Percentiles rank a stretch among this genome's conserved stretches.
Evolutionary conservation across 2,888 invertebrate genomes (phyloP).

Genomic region (Tachina fera): DNA sequence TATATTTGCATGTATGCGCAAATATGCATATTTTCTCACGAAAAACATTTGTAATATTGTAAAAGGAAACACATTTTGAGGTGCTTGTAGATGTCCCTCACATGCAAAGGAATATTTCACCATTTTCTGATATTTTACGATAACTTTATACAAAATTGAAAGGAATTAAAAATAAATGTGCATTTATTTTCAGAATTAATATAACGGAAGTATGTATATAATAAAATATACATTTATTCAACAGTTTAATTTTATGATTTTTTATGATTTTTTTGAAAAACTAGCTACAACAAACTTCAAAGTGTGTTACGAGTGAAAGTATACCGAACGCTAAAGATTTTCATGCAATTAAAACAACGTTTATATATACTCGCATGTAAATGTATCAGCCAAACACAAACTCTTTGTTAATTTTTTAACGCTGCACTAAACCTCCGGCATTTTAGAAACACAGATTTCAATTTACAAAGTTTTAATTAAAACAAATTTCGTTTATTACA

Average conservation of each 20-base stretch:
- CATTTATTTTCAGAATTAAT: conserved; percentile 42
- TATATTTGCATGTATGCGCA: neutral
- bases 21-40: no score
- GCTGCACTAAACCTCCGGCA: no score
- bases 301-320: no score
- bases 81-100: neutral
- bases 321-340: no score
- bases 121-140: neutral
- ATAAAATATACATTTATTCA: neutral
- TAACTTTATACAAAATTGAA: no score
- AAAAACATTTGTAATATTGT: neutral
- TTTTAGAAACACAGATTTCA: neutral
- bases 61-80: conserved; percentile 18
- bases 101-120: neutral
- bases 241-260: neutral
- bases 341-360: no score
- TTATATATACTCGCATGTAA: no score
- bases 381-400: no score
- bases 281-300: no score
- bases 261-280: neutral
- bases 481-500: neutral
- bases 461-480: neutral
- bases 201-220: conserved; percentile 17
- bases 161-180: conserved; percentile 11
- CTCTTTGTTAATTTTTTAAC: no score